Evolutionary conservation across 2,888 invertebrate genomes (phyloP).

Genomic region (Lypha dubia): DNA sequence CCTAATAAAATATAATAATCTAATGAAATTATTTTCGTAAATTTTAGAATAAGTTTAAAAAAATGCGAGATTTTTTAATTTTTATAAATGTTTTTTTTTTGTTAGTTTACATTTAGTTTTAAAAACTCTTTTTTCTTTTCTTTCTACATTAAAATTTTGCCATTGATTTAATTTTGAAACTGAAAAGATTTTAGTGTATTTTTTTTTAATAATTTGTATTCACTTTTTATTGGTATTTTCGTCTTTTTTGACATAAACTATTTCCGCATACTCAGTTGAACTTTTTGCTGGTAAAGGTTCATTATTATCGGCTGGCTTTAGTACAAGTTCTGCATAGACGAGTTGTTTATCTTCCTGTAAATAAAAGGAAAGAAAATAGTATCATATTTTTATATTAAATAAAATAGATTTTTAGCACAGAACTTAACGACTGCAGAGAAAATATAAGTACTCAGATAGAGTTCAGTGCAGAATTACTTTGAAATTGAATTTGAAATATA

Average conservation of each 20-base stretch:
- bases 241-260: slow-evolving; percentile 86
- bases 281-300: slow-evolving; percentile 84
- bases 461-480: too few species aligned
- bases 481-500: too few species aligned
- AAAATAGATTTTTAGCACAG: too few species aligned
- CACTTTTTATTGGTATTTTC: slow-evolving; percentile 55
- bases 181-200: slow-evolving; percentile 11
- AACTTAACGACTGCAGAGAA: too few species aligned
- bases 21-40: background rate
- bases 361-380: slow-evolving; percentile 14
- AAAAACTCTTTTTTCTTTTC: slow-evolving; percentile 57
- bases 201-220: background rate
- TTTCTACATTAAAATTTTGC: slow-evolving; percentile 47
- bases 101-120: slow-evolving; percentile 69
- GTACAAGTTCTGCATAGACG: slow-evolving; percentile 89
- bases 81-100: slow-evolving; percentile 28
- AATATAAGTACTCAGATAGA: too few species aligned
- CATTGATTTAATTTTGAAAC: slow-evolving; percentile 34
- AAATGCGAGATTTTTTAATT: slow-evolving; percentile 60
- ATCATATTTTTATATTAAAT: too few species aligned
- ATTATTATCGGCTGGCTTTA: slow-evolving; percentile 84
- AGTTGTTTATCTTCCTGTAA: slow-evolving; percentile 86
- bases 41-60: slow-evolving; percentile 35
- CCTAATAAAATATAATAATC: background rate
- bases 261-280: slow-evolving; percentile 91